These are phyloP conservation scores for Herminia tarsipennalis DNA, from an alignment of 2,888 invertebrate species.

Conservation along the genomic window DNA sequence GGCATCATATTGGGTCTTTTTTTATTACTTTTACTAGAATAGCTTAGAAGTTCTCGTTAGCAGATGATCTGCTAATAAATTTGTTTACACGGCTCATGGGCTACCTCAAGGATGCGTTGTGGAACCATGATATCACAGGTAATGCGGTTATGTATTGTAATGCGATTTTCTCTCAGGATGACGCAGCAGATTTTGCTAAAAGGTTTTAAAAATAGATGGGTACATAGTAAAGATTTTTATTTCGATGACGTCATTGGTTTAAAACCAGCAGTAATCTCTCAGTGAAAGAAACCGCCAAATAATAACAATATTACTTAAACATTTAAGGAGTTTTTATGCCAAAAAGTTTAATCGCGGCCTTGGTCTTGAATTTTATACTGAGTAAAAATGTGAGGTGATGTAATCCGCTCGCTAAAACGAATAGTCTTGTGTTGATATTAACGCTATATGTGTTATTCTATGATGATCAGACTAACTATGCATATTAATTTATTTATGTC, in stretches of 20 bases:
- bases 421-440: not conserved
- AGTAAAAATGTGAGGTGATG: conserved; percentile 23
- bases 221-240: too few species aligned
- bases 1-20: conserved; percentile 9
- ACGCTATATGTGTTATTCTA: not conserved
- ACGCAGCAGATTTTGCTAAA: too few species aligned
- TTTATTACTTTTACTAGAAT: conserved; percentile 14
- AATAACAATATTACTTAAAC: too few species aligned
- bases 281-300: too few species aligned
- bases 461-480: conserved; percentile 14
- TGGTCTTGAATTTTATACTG: conserved; percentile 19
- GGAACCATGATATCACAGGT: too few species aligned
- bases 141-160: too few species aligned
- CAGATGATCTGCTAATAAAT: not conserved
- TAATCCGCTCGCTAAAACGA: conserved; percentile 18
- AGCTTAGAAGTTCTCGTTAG: conserved; percentile 2
- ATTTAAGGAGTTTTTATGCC: conserved; percentile 7
- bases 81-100: too few species aligned
- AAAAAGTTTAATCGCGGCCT: conserved; percentile 28
- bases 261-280: too few species aligned
- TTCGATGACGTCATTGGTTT: too few species aligned
- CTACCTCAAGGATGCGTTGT: conserved; percentile 2
- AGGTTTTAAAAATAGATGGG: too few species aligned
- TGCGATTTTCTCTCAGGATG: too few species aligned
- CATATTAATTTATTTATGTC: conserved; percentile 37